Evolutionary conservation across 1,140 invertebrate species (phyloP), one percentile per base, ranked within the genome.

Genomic region (Asobara japonica): DNA sequence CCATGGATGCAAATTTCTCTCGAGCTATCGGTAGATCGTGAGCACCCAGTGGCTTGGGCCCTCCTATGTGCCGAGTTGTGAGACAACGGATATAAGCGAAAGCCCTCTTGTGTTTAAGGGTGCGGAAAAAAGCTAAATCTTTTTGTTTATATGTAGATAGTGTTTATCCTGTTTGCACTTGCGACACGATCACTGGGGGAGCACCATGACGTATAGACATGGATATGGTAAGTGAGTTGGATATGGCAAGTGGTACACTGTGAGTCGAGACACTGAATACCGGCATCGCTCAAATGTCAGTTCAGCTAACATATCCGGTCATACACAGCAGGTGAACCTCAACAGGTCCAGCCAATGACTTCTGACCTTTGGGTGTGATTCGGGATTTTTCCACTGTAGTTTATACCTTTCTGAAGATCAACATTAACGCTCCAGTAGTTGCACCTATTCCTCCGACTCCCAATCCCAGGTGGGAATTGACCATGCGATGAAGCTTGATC

Each of bases 1-100:
- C 84, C 84, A 80, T 74, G 74, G 80, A 86, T 86, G 84, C 84
- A 86, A 86, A 86, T 86, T 86, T 77, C 68, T 77, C 78, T 74
- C 74, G 74, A 76, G 66, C 79, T 84, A 83, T 86, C 83, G 83
- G 62, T 67, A 74, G 75, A 85, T 86, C 84, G 84, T 86, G 84
- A 85, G 79, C 62, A 73, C 67, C 45, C 60, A n/a, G 48, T 56
- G 51, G 51, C 51, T 22, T 56, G 51, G n/a, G n/a, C n/a, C 51
- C 51, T 13, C 41, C 51, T 13, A 56, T 56, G 51, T 56, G 51
- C 51, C 41, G 41, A 60, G 51, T 60, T 60, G 51, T 62, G 27
- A 29, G 60, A 62, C 60, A 62, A 30, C 29, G n/a, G 29, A 62
- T 62, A 30, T 62, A 62, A 30, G 27, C 51, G n/a, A 62, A 27